Percentiles rank a stretch among this genome's conserved stretches.
Evolutionary conservation across 2,797 vertebrate species (phyloP).

Genomic region (Chromis chromis): DNA sequence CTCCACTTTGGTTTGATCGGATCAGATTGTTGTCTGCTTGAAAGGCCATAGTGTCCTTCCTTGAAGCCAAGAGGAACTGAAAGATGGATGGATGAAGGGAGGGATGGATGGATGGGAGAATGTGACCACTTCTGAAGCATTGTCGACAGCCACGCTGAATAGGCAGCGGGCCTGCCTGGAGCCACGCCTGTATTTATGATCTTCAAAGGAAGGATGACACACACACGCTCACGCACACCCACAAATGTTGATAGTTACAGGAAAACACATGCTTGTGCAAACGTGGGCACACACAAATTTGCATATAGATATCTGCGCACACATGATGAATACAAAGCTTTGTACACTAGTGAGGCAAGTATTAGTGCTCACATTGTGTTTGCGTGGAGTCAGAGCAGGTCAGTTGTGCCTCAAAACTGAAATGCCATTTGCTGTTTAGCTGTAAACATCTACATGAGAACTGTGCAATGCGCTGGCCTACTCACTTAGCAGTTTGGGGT

Average conservation of each 20-base stretch:
- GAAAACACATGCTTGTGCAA: slow-evolving; percentile 71
- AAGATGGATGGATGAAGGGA: slow-evolving; percentile 72
- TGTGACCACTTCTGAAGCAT: slow-evolving; percentile 87
- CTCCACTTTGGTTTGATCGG: slow-evolving; percentile 48
- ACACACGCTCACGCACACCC: slow-evolving; percentile 55
- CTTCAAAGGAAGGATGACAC: slow-evolving; percentile 83
- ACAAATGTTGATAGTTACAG: slow-evolving; percentile 72
- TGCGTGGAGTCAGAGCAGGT: neutral
- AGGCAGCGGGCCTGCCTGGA: slow-evolving; percentile 78
- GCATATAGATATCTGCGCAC: slow-evolving; percentile 45
- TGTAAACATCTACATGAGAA: slow-evolving; percentile 6
- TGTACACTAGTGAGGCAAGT: neutral
- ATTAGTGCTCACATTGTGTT: neutral
- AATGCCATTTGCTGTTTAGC: neutral
- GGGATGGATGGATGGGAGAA: slow-evolving; percentile 80
- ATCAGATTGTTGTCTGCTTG: slow-evolving; percentile 63
- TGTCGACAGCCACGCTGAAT: slow-evolving; percentile 85
- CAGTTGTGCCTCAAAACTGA: neutral
- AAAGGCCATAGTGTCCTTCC: slow-evolving; percentile 74
- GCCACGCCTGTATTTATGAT: slow-evolving; percentile 84
- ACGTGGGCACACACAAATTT: slow-evolving; percentile 48
- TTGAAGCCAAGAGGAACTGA: slow-evolving; percentile 62
- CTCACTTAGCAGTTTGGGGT: slow-evolving; percentile 2
- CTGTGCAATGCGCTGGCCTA: neutral
- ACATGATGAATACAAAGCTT: slow-evolving; percentile 13